A percentile compares a stretch with the other conserved stretches of the same genome.
Evolutionary conservation across 2,888 invertebrate genomes (phyloP).

Genomic region (Lymantria monacha): DNA sequence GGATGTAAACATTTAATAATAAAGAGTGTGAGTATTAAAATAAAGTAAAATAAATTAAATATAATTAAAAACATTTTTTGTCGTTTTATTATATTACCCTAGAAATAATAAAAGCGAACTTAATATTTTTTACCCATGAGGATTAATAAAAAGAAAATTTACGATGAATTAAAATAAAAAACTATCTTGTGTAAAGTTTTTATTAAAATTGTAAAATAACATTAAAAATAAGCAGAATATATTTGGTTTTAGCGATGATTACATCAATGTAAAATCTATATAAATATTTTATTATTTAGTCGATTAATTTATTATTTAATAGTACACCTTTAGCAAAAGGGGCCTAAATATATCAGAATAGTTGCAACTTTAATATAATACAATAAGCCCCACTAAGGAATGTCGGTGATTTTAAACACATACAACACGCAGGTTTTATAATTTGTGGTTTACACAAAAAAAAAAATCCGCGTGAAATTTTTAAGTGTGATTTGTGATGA

Average conservation of each 20-base stretch:
- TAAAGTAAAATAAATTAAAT: slow-evolving; percentile 36
- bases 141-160: not conserved
- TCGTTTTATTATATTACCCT: slow-evolving; percentile 4
- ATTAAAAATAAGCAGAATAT: not conserved
- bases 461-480: no score
- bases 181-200: not conserved
- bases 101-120: no score
- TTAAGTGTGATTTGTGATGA: no score
- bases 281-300: slow-evolving; percentile 4
- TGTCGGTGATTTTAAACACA: no score
- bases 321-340: no score
- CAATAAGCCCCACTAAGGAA: no score
- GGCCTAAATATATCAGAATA: no score
- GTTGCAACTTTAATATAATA: no score
- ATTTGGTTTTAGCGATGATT: slow-evolving; percentile 2
- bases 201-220: slow-evolving; percentile 28
- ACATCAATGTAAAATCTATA: slow-evolving; percentile 11
- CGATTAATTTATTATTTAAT: not conserved
- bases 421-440: no score
- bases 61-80: slow-evolving; percentile 23
- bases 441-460: no score
- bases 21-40: slow-evolving; percentile 37
- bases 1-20: slow-evolving; percentile 11
- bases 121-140: no score
- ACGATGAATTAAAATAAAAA: not conserved